Evolutionary conservation across 2,797 vertebrate genomes (phyloP).

Genomic region (Buphagus erythrorhynchus): DNA sequence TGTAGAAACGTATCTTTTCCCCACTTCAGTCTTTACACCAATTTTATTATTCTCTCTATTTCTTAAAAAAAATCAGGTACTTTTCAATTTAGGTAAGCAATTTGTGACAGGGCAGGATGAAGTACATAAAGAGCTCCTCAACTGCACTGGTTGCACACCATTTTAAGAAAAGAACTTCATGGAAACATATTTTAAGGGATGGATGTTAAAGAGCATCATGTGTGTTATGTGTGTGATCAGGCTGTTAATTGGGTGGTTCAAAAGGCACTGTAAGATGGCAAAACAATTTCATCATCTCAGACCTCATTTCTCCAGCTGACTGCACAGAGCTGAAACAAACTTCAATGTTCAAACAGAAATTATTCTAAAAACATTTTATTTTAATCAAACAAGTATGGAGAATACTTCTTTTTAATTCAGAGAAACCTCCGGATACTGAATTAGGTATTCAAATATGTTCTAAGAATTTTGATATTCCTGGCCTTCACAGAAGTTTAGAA

Average conservation of each 20-base stretch:
- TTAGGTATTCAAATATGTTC: background rate
- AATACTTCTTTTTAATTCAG: background rate
- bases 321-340: background rate
- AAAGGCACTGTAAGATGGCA: background rate
- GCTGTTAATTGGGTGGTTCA: background rate
- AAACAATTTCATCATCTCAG: background rate
- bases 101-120: background rate
- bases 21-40: background rate
- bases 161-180: background rate
- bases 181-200: background rate
- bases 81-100: background rate
- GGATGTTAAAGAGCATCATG: background rate
- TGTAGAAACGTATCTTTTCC: background rate
- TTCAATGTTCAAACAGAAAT: background rate
- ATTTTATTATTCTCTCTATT: background rate
- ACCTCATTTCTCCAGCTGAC: background rate
- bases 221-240: background rate
- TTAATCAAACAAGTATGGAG: background rate
- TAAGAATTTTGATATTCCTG: background rate
- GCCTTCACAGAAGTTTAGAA: background rate
- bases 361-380: background rate
- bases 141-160: background rate
- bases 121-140: background rate
- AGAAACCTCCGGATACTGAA: background rate
- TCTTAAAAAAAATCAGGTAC: background rate